These are phyloP conservation scores for Polydrusus tereticollis DNA, from an alignment of 2,888 invertebrate species.

Conservation along the genomic window DNA sequence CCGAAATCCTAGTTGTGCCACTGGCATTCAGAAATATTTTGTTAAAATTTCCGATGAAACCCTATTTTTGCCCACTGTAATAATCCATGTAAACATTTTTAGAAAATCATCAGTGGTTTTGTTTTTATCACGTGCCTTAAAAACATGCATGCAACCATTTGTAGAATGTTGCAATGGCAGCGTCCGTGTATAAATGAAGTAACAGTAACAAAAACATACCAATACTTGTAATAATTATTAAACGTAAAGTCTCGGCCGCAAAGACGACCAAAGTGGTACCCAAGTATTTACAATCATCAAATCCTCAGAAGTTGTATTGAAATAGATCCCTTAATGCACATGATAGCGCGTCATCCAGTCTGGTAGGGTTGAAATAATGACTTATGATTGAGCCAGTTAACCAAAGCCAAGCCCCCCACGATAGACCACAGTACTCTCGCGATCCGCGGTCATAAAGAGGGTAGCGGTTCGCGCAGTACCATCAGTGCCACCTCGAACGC, in stretches of 20 bases:
- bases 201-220: background rate
- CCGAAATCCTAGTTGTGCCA: too few relatives aligned
- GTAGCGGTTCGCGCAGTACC: conserved; percentile 63
- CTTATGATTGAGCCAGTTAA: conserved; percentile 42
- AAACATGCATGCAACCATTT: background rate
- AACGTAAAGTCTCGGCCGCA: background rate
- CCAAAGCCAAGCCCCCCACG: conserved; percentile 47
- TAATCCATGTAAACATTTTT: background rate
- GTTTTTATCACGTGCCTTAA: background rate
- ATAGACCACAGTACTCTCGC: conserved; percentile 49
- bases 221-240: background rate
- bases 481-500: conserved; percentile 50
- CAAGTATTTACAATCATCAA: background rate
- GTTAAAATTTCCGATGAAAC: background rate
- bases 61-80: background rate
- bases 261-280: background rate
- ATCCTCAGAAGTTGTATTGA: background rate
- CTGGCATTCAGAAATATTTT: background rate
- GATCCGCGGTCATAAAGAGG: conserved; percentile 63
- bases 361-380: conserved; percentile 45
- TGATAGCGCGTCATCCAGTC: conserved; percentile 41
- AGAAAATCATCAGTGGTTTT: background rate
- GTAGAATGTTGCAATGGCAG: background rate
- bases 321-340: conserved; percentile 10
- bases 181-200: background rate